These are phyloP conservation scores for Globodera rostochiensis DNA, from an alignment of 1,140 invertebrate species.

Conservation along the genomic window DNA sequence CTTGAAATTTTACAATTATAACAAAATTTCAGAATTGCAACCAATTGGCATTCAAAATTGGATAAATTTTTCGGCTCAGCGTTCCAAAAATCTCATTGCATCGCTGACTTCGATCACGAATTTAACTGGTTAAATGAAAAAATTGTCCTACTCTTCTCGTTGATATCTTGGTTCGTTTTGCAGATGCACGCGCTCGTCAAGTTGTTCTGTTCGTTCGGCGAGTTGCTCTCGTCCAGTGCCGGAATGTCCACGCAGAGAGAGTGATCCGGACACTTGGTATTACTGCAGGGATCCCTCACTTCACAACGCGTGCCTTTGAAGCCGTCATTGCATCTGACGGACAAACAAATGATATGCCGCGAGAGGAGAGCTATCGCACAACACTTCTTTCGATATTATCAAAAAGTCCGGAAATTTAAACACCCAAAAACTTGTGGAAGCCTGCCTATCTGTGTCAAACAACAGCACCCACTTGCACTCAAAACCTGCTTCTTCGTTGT, in stretches of 20 bases:
- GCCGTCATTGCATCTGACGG: slow-evolving; percentile 32
- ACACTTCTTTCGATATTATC: neutral
- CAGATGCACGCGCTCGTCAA: slow-evolving; percentile 37
- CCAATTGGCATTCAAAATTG: too few species aligned
- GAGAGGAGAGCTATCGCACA: neutral
- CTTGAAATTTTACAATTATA: too few species aligned
- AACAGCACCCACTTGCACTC: slow-evolving; percentile 13
- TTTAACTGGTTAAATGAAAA: neutral
- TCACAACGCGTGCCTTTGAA: slow-evolving; percentile 39
- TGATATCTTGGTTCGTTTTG: slow-evolving; percentile 35
- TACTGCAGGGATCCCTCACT: slow-evolving; percentile 30
- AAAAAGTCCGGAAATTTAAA: too few species aligned
- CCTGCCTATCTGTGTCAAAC: neutral
- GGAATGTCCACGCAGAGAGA: slow-evolving; percentile 42
- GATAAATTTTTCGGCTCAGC: too few species aligned
- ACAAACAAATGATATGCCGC: neutral
- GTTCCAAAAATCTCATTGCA: too few species aligned
- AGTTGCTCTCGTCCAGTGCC: neutral
- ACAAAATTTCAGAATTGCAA: too few species aligned
- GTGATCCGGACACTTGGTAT: slow-evolving; percentile 28
- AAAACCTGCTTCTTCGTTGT: slow-evolving; percentile 7
- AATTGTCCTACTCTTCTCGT: slow-evolving; percentile 23
- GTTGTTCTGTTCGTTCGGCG: neutral
- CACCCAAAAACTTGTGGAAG: too few species aligned
- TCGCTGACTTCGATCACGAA: too few species aligned